Conservation (phyloP, 2,797 vertebrate species). For the Urophycis tenuis region DNA sequence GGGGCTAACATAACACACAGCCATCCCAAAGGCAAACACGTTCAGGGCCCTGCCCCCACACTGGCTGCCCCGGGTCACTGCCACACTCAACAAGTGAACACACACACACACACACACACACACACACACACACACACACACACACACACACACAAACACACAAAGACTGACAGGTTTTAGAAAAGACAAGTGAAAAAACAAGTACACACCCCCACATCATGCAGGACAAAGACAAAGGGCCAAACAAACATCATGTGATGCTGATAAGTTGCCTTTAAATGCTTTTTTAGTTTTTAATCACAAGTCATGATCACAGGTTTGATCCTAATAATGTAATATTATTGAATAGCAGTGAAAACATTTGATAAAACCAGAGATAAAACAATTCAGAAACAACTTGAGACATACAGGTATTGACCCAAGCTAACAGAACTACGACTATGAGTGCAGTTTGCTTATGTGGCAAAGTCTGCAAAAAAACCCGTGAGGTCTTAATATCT, state of each 20-base stretch:
- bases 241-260: not conserved
- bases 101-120: constrained; percentile 12
- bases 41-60: constrained; percentile 43
- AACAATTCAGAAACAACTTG: not conserved
- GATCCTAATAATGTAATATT: not conserved
- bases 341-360: too few species aligned
- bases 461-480: too few species aligned
- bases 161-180: not conserved
- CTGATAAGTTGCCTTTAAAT: not conserved
- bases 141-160: constrained; percentile 20
- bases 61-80: constrained; percentile 30
- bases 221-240: not conserved
- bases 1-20: constrained; percentile 66
- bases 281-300: not conserved
- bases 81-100: constrained; percentile 15
- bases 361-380: constrained; percentile 4
- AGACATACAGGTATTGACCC: too few species aligned
- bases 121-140: constrained; percentile 9
- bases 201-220: not conserved
- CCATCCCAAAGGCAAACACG: constrained; percentile 63
- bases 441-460: too few species aligned
- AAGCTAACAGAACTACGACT: too few species aligned
- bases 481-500: too few species aligned
- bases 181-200: not conserved
- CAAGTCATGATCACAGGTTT: not conserved